Evolutionary conservation across 2,888 invertebrate species (phyloP), one percentile per base, ranked within the genome.

Genomic region (Sinotaia quadrata): DNA sequence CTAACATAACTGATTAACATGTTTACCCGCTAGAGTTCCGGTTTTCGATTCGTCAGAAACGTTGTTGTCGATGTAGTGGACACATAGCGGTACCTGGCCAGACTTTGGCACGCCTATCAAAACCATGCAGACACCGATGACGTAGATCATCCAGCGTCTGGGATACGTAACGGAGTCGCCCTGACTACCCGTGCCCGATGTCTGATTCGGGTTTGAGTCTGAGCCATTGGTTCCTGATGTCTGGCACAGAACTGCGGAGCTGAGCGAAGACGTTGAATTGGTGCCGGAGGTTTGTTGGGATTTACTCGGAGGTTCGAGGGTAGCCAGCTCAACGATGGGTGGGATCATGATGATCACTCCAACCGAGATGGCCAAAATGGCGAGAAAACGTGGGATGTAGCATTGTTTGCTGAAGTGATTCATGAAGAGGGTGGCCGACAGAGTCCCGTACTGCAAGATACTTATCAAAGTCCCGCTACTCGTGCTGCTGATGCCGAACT

Each of bases 51-150:
- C 18, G 31, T 54, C 54, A 10, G 24, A 24, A 0, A 54, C 24
- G 54, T 54, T 54, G 54, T 27, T 54, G 54, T 54, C 54, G 31
- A 54, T 54, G 54, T 54, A 54, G 31, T 54, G 31, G 3, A 27
- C 29, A 31, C 27, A 31, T 18, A 54, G 27, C 24, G 54, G 29
- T 24, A 29, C 29, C 27, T 54, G 21, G 18, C 21, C 54, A 7
- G 54, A 54, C 31, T 27, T n/a, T 8, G 2, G 27, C n/a, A 27
- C 54, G 27, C 54, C 54, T 31, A 29, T 29, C 27, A 54, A 8
- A 24, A 47, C n/a, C 12, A 47, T n/a, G 24, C 47, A 47, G 47
- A 47, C 18, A 21, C 47, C 47, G 7, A 47, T n/a, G 21, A 47
- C n/a, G 21, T 24, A 47, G 47, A 47, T 4, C 18, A 47, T 47